Evolutionary conservation across 2,113 vertebrate genomes (phyloP).

Genomic region (Semnornis frantzii): DNA sequence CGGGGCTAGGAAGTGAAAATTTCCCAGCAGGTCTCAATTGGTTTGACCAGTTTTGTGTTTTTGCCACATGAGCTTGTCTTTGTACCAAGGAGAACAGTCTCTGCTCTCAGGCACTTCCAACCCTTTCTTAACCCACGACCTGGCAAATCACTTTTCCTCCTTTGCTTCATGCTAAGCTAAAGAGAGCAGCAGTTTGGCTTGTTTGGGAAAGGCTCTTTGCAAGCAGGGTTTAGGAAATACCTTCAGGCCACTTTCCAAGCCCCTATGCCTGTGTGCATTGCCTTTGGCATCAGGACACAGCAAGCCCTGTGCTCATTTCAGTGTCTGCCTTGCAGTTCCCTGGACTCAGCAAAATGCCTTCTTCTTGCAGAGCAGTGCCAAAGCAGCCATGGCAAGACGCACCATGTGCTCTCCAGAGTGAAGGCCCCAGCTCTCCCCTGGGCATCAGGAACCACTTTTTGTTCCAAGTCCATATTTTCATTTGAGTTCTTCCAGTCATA

Average conservation of each 20-base stretch:
- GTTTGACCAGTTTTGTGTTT: neutral
- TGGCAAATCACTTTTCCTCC: neutral
- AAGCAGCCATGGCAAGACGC: neutral
- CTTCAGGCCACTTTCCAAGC: neutral
- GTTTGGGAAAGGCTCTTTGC: too few relatives aligned
- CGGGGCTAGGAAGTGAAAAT: neutral
- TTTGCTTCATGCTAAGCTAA: neutral
- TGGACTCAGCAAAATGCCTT: neutral
- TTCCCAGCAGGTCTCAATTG: neutral
- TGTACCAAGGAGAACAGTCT: neutral
- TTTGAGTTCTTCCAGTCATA: conserved; percentile 19
- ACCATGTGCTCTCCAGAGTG: neutral
- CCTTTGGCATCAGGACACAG: neutral
- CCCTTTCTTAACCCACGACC: neutral
- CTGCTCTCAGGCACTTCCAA: neutral
- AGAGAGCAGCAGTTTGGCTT: neutral
- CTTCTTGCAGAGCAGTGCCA: neutral
- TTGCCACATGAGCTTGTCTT: neutral
- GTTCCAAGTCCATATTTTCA: conserved; percentile 48
- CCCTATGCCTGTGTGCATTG: neutral
- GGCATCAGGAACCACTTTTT: neutral
- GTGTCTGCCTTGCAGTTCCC: neutral
- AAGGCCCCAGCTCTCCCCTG: neutral
- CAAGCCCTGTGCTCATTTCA: neutral
- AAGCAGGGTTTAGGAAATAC: neutral